These are phyloP conservation scores for Parauchenoglanis punctatus DNA, from an alignment of 2,797 vertebrate genomes.

Conservation along the genomic window DNA sequence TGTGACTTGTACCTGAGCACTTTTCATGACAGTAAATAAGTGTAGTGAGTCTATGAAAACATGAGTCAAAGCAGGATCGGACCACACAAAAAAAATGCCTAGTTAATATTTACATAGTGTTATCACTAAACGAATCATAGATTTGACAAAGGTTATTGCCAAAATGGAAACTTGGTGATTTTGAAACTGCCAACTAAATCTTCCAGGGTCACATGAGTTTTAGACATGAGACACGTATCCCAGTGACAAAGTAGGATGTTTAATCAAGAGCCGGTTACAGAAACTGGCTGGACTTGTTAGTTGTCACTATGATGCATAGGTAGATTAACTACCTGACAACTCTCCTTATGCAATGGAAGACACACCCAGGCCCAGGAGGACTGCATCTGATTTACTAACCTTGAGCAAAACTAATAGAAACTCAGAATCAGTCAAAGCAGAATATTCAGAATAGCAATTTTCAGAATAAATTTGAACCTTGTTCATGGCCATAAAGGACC, in stretches of 20 bases:
- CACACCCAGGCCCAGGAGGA: slow-evolving; percentile 45
- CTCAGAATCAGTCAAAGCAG: neutral
- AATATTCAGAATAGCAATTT: neutral
- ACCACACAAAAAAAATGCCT: neutral
- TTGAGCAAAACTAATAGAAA: neutral
- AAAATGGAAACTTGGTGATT: neutral
- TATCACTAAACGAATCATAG: neutral
- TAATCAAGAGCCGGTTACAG: slow-evolving; percentile 27
- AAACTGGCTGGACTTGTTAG: slow-evolving; percentile 56
- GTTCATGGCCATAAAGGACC: neutral
- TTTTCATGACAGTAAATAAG: slow-evolving; percentile 39
- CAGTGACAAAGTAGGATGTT: slow-evolving; percentile 31
- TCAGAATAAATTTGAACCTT: neutral
- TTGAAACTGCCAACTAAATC: neutral
- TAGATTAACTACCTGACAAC: slow-evolving; percentile 37
- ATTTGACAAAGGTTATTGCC: neutral
- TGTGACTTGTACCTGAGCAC: slow-evolving; percentile 9
- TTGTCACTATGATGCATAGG: slow-evolving; percentile 42
- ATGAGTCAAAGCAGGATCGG: neutral
- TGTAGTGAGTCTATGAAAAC: slow-evolving; percentile 39
- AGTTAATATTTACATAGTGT: neutral
- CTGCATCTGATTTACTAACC: slow-evolving; percentile 11
- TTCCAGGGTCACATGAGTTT: neutral
- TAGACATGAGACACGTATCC: slow-evolving; percentile 24
- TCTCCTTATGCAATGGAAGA: slow-evolving; percentile 42